A percentile compares a stretch with the other conserved stretches of the same genome.
phyloP scores from a whole-genome alignment of 2,797 vertebrate genomes.

The Enteromius radiatus region DNA sequence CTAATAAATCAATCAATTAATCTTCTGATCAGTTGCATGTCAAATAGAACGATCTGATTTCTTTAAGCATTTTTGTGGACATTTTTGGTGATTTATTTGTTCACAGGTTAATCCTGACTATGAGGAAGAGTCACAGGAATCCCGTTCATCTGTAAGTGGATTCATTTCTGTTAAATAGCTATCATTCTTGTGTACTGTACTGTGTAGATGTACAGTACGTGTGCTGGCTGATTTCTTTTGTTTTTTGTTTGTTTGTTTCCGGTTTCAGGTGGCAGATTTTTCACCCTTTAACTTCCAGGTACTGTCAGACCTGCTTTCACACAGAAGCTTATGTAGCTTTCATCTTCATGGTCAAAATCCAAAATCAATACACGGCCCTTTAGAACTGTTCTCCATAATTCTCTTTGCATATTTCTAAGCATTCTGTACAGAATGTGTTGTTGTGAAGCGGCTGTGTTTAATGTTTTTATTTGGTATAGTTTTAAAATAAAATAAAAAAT shows the following conservation, averaged over 20 bases:
- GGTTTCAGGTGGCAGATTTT: conserved; percentile 80
- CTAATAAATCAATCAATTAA: background rate
- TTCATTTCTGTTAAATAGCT: background rate
- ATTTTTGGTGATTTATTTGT: conserved; percentile 21
- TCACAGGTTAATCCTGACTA: conserved; percentile 80
- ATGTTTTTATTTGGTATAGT: background rate
- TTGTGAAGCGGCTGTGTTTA: background rate
- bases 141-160: conserved; percentile 75
- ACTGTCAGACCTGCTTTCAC: conserved; percentile 59
- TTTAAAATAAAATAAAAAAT: no score
- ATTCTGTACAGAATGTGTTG: background rate
- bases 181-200: background rate
- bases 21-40: background rate
- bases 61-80: background rate
- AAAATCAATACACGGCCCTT: background rate
- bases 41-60: background rate
- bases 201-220: conserved; percentile 12
- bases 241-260: conserved; percentile 58
- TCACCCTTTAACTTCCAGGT: conserved; percentile 85
- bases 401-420: background rate
- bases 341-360: background rate
- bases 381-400: background rate
- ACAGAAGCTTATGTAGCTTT: conserved; percentile 48
- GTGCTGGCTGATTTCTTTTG: conserved; percentile 64
- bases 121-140: conserved; percentile 79